Evolutionary conservation across 2,113 vertebrate species (phyloP).

Genomic region (Cephalopterus ornatus): DNA sequence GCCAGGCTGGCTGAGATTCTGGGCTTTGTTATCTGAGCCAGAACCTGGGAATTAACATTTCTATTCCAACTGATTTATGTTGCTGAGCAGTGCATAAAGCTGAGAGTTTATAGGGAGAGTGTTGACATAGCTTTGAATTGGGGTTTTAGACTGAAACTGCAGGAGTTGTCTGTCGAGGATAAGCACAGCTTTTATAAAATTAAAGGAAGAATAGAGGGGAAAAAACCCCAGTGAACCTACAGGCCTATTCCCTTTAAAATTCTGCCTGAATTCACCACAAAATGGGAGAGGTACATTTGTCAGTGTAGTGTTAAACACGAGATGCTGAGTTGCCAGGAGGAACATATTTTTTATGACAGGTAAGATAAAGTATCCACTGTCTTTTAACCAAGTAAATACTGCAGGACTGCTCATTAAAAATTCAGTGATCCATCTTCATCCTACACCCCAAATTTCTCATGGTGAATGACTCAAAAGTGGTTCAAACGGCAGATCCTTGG

Average conservation of each 20-base stretch:
- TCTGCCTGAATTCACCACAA: not conserved
- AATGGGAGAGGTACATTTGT: not conserved
- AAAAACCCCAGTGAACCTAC: not conserved
- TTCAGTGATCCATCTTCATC: not conserved
- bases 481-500: not conserved
- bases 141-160: not conserved
- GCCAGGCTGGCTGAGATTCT: not conserved
- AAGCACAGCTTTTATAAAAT: not conserved
- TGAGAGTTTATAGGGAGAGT: not conserved
- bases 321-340: not conserved
- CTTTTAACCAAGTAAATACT: slow-evolving; percentile 28
- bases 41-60: not conserved
- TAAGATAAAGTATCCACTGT: slow-evolving; percentile 16
- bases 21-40: not conserved
- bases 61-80: not conserved
- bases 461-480: not conserved
- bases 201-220: not conserved
- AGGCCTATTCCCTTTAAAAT: not conserved
- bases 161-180: not conserved
- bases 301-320: not conserved
- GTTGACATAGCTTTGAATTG: not conserved
- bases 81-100: not conserved
- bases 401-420: slow-evolving; percentile 29
- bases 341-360: slow-evolving; percentile 54
- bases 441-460: not conserved